Percentiles rank a stretch among this genome's conserved stretches.
Conservation (phyloP, 2,797 vertebrate genomes). For the Botia kubotai region DNA sequence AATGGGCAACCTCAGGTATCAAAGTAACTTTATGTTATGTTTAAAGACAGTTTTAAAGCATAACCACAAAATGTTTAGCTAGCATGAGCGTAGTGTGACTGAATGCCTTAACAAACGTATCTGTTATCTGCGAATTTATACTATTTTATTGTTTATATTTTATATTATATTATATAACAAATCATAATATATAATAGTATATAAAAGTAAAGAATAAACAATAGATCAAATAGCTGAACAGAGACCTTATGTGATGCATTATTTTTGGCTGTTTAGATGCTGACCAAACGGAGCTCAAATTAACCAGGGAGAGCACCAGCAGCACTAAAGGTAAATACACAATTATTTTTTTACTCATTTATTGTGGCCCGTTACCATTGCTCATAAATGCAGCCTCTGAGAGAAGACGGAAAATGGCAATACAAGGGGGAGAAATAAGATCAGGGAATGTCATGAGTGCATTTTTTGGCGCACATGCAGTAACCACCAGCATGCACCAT, state of each 20-base stretch:
- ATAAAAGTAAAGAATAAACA: background rate
- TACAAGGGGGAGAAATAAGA: background rate
- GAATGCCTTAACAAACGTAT: too few species aligned
- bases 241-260: background rate
- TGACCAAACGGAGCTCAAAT: constrained; percentile 31
- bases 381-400: background rate
- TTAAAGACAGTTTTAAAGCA: too few species aligned
- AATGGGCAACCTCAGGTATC: too few species aligned
- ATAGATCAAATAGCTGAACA: background rate
- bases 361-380: background rate
- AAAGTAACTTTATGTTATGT: too few species aligned
- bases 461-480: background rate
- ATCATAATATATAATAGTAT: background rate
- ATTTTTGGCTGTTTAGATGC: constrained; percentile 60
- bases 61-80: too few species aligned
- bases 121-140: too few species aligned
- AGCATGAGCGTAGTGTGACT: too few species aligned
- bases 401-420: background rate
- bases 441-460: background rate
- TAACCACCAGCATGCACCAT: constrained; percentile 8
- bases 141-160: too few species aligned
- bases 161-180: too few species aligned
- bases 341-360: background rate
- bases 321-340: constrained; percentile 67
- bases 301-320: constrained; percentile 65